Evolutionary conservation across 1,140 invertebrate species (phyloP).

Genomic region (Nebria ingens): DNA sequence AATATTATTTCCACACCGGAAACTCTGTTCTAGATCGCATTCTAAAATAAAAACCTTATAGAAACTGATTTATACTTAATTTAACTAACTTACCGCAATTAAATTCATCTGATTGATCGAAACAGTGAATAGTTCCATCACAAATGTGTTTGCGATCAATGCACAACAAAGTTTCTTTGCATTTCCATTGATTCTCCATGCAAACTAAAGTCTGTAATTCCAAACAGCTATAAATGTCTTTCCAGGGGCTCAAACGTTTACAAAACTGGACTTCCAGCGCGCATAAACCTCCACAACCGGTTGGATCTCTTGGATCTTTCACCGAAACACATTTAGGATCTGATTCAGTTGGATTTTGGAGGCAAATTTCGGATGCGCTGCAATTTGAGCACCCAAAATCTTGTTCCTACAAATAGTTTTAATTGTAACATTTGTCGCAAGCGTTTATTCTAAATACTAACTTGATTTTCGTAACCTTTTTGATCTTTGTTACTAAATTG

Average conservation of each 20-base stretch:
- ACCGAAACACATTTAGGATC: conserved; percentile 46
- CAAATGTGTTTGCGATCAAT: conserved; percentile 54
- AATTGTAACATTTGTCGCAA: background rate
- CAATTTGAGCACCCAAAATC: background rate
- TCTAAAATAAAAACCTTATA: conserved; percentile 39
- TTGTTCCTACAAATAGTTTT: conserved; percentile 3
- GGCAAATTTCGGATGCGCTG: conserved; percentile 22
- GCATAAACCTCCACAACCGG: conserved; percentile 64
- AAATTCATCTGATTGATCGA: conserved; percentile 66
- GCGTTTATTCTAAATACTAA: background rate
- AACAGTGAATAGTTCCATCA: conserved; percentile 69
- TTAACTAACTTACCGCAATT: conserved; percentile 52
- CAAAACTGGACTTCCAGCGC: conserved; percentile 57
- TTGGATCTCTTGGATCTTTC: conserved; percentile 50
- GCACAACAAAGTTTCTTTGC: conserved; percentile 50
- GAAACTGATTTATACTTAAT: background rate
- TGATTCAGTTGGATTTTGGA: conserved; percentile 24
- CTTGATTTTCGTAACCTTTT: background rate
- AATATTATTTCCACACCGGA: conserved; percentile 65
- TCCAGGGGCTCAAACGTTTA: conserved; percentile 46
- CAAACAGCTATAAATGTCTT: conserved; percentile 40
- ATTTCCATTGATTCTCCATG: conserved; percentile 55
- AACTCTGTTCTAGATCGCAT: conserved; percentile 56
- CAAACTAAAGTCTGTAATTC: conserved; percentile 39
- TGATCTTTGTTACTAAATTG: background rate